phyloP scores from a whole-genome alignment of 2,797 vertebrate genomes.

The Alectoris magna region DNA sequence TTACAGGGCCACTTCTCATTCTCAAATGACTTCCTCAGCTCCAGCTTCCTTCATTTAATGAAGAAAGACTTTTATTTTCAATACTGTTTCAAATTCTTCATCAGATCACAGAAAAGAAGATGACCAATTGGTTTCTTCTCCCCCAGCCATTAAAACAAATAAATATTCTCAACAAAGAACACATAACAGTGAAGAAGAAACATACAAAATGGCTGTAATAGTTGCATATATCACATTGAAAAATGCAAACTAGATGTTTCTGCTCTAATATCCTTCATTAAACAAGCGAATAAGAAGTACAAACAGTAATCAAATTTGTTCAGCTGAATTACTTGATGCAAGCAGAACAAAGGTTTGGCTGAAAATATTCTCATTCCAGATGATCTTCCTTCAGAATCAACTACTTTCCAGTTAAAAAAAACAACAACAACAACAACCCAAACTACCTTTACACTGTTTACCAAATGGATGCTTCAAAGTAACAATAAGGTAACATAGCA shows the following conservation, averaged over 20 bases:
- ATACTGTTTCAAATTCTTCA: background rate
- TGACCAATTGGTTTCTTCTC: rapidly evolving
- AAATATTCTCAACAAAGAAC: background rate
- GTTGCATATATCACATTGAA: background rate
- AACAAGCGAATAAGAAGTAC: background rate
- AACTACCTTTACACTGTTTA: background rate
- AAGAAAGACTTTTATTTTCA: background rate
- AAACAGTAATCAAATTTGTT: background rate
- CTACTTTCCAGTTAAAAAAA: background rate
- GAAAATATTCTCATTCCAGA: background rate
- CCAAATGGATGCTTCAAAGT: slow-evolving; percentile 3
- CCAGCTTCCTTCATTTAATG: background rate
- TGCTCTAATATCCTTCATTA: background rate
- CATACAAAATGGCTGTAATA: background rate
- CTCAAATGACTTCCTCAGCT: background rate
- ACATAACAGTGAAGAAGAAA: background rate
- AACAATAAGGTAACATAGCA: background rate
- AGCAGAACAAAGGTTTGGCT: slow-evolving; percentile 5
- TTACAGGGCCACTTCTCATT: background rate
- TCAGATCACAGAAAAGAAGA: background rate
- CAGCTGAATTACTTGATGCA: background rate
- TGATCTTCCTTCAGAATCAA: background rate
- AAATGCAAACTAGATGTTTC: background rate
- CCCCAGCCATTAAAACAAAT: background rate
- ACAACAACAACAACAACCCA: background rate